Base-by-base conservation (phyloP, 2,888 invertebrate genomes). In the Cryptocephalus moraei region DNA sequence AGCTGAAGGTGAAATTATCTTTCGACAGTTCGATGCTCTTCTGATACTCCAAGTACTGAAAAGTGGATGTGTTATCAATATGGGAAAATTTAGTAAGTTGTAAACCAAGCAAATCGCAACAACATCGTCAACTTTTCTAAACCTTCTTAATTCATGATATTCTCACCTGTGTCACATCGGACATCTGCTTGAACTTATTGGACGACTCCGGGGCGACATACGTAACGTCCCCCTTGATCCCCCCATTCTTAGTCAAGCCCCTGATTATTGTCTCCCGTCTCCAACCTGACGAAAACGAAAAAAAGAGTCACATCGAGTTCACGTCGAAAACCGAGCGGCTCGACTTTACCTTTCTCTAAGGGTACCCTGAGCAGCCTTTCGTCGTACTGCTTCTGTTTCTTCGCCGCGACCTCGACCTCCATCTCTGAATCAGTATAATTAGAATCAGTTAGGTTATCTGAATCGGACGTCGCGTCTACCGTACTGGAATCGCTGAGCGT, bases 1-100 rank as follows among this genome's bases (percentile, higher is more conserved):
- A 86, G 60, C 88, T 91, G 74, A 93, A 95, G 52, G 89, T 91
- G 72, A 96, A 96, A 74, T 94, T 88, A 53, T 93, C 91, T 14
- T 84, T 77, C 2, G 81, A 82, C 46, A 95, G 70, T 58, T 84
- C 84, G 4, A 71, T 71, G 46, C 74, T 75, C 54, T 70, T 69
- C 55, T 71, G 71, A 55, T 70, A 70, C 48, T 89, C 86, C 63
- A 93, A 73, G 71, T 86, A 86, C 86, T 90, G 73, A 22, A 71
- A 69, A n/a, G 42, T 32, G 8, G 45, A 49, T 32, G 43, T 13
- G 9, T 33, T n/a, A 8, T 32, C n/a, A 41, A 8, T 22, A 22
- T 4, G 3, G 2, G 6, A 22, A 2, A 22, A 22, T 22, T n/a
- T n/a, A n/a, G n/a, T n/a, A n/a, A n/a, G n/a, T n/a, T n/a, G n/a